phyloP scores from a whole-genome alignment of 2,113 vertebrate genomes.

The Chloropsis cyanopogon region DNA sequence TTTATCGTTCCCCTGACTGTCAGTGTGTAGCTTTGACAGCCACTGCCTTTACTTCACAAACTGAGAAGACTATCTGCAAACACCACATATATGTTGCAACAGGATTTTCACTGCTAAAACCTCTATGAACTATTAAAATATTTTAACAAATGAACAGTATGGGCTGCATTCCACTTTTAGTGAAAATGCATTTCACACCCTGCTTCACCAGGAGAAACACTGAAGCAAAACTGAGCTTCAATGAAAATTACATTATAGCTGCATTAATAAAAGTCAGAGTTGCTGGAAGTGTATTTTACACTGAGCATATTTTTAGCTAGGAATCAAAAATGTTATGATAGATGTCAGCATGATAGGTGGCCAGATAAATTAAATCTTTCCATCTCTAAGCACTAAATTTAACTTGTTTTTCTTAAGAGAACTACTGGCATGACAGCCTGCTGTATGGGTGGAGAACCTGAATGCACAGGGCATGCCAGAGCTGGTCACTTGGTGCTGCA shows the following conservation, averaged over 20 bases:
- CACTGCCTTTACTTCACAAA: not conserved
- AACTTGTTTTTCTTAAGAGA: not conserved
- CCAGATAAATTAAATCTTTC: not conserved
- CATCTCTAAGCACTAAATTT: not conserved
- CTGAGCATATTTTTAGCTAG: not conserved
- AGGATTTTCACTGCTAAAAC: not conserved
- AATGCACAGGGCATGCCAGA: not conserved
- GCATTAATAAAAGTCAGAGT: not conserved
- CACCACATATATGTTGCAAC: not conserved
- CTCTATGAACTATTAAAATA: not conserved
- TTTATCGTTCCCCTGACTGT: not conserved
- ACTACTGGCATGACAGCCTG: not conserved
- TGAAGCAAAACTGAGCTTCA: not conserved
- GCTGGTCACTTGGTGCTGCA: not conserved
- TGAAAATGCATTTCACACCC: not conserved
- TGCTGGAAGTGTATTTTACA: not conserved
- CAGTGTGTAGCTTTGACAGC: not conserved
- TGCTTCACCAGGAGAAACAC: not conserved
- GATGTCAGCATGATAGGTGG: not conserved
- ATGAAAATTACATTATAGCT: not conserved
- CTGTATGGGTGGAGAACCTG: not conserved
- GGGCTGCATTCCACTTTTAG: not conserved
- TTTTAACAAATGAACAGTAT: not conserved
- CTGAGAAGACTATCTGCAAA: not conserved
- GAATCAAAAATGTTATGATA: not conserved